Conservation (phyloP, 2,888 invertebrate species). For the Thereva unica region DNA sequence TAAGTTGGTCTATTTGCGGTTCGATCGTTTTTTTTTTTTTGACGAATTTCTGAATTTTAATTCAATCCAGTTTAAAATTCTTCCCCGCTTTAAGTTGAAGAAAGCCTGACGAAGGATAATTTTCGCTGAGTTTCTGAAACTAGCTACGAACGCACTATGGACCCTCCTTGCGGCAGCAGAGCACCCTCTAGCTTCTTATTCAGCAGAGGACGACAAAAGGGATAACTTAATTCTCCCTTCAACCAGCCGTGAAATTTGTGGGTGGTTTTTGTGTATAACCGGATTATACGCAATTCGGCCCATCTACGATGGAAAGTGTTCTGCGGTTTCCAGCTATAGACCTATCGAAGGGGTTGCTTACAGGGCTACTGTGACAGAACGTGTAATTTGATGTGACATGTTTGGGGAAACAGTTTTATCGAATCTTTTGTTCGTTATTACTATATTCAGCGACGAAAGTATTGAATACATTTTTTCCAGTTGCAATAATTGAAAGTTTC, state of each 20-base stretch:
- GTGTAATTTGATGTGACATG: slow-evolving; percentile 28
- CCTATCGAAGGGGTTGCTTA: neutral
- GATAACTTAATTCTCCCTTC: slow-evolving; percentile 31
- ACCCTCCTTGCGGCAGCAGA: too few relatives aligned
- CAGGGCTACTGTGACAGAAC: slow-evolving; percentile 5
- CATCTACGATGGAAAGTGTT: slow-evolving; percentile 3
- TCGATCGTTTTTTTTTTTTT: neutral
- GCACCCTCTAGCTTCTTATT: neutral
- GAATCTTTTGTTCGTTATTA: neutral
- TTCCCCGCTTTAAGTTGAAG: neutral
- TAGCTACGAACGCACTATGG: too few relatives aligned
- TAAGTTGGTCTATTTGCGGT: slow-evolving; percentile 11
- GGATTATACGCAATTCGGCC: slow-evolving; percentile 30
- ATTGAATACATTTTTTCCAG: too few relatives aligned
- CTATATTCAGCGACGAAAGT: too few relatives aligned
- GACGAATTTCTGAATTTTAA: neutral
- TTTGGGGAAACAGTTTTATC: slow-evolving; percentile 19
- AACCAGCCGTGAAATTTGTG: slow-evolving; percentile 30
- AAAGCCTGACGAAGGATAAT: too few relatives aligned
- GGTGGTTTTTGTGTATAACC: slow-evolving; percentile 31
- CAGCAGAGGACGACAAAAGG: slow-evolving; percentile 18
- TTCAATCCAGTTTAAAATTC: neutral
- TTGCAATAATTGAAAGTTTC: too few relatives aligned
- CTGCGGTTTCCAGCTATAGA: slow-evolving; percentile 7
- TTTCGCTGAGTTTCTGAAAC: too few relatives aligned